Evolutionary conservation across 2,113 vertebrate genomes (phyloP), one percentile per base, ranked within the genome.

Genomic region (Ctenodactylus gundi): DNA sequence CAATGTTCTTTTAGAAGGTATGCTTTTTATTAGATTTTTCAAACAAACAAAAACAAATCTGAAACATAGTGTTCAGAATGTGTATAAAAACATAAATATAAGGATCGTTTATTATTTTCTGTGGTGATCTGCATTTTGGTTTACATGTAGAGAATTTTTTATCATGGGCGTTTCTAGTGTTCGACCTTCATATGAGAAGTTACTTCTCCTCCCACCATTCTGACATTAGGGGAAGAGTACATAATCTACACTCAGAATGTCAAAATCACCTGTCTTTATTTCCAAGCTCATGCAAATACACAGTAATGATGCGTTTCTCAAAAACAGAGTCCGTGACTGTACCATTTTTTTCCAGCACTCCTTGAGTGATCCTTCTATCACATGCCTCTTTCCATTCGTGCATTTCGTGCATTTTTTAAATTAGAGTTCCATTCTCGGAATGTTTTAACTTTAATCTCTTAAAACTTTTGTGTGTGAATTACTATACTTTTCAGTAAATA

Each of bases 221-320:
- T 77, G 23, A 91, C 34, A 44, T 12, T 7, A 31, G 23, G 0
- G 8, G 31, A 29, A 13, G 7, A 68, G 1, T n/a, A 3, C 49
- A 25, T 3, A 76, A 12, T 23, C 20, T 60, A 53, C 12, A 2
- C 41, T 88, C 20, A 58, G 21, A 18, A 0, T 6, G 8, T 60
- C 12, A 75, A 80, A n/a, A 51, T 36, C 23, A 0, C 3, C 20
- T n/a, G 1, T 20, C 4, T 57, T 17, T 13, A 65, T 20, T 4
- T 65, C 60, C 2, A 10, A 49, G 15, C 14, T 31, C 44, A 14
- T 36, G 23, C 39, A 18, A 57, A n/a, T n/a, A n/a, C n/a, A n/a
- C n/a, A n/a, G n/a, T n/a, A n/a, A n/a, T n/a, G n/a, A n/a, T 8
- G 53, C 0, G 1, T 1, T 64, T 83, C 7, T 46, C 2, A 20